phyloP scores from a whole-genome alignment of 1,140 invertebrate genomes.

The Neodiprion lecontei region DNA sequence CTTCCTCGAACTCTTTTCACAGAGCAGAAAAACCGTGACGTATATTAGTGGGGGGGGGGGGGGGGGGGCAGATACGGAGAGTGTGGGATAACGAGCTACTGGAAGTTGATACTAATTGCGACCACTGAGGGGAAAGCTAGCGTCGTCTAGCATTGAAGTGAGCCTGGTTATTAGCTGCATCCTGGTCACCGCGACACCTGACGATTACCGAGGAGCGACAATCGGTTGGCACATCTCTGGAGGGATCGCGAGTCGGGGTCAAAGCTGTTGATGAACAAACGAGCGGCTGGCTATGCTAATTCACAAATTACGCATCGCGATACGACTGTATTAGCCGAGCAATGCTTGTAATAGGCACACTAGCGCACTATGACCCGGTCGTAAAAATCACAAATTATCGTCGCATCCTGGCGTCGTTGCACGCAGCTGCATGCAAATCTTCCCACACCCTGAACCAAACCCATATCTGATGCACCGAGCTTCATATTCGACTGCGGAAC shows the following conservation, averaged over 20 bases:
- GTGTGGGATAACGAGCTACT: too few species aligned
- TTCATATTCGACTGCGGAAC: too few species aligned
- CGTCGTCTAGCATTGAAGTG: too few species aligned
- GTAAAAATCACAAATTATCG: conserved; percentile 25
- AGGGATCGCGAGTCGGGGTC: not conserved
- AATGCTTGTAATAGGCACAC: not conserved
- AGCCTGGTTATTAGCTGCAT: too few species aligned
- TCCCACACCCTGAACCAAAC: too few species aligned
- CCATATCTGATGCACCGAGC: too few species aligned
- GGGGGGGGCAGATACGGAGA: conserved; percentile 10
- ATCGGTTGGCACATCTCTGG: not conserved
- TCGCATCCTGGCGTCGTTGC: not conserved
- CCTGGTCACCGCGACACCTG: too few species aligned
- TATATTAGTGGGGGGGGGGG: not conserved
- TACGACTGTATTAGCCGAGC: not conserved
- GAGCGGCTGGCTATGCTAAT: conserved; percentile 1
- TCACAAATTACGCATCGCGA: not conserved
- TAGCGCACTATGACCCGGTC: conserved; percentile 23
- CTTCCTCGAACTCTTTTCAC: too few species aligned
- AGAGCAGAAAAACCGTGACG: too few species aligned
- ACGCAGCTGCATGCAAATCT: conserved; percentile 25
- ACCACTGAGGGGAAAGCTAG: too few species aligned
- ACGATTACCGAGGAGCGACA: not conserved
- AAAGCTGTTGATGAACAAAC: conserved; percentile 5
- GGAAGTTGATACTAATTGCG: too few species aligned